A percentile compares a stretch with the other conserved stretches of the same genome.
Conservation (phyloP, 2,888 invertebrate genomes). For the Thyatira batis region DNA sequence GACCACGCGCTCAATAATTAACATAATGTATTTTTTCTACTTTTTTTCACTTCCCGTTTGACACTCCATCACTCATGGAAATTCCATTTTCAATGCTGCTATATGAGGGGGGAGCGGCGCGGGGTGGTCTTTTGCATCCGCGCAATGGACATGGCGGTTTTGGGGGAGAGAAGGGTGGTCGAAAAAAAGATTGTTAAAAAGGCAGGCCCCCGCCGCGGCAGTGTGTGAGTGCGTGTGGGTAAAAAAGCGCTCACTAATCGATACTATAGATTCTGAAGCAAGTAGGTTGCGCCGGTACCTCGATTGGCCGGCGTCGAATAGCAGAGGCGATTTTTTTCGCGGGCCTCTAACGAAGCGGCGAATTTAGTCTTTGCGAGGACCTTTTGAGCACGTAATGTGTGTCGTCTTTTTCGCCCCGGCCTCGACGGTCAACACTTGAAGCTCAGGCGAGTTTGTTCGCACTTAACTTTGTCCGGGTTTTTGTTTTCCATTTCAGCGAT, state of each 20-base stretch:
- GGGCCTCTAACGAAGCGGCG: constrained; percentile 70
- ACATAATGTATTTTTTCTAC: constrained; percentile 82
- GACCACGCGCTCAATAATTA: constrained; percentile 78
- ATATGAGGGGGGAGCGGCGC: constrained; percentile 66
- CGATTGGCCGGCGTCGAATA: constrained; percentile 64
- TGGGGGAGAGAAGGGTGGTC: constrained; percentile 69
- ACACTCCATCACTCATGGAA: constrained; percentile 83
- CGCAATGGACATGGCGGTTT: constrained; percentile 80
- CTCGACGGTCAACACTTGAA: constrained; percentile 64
- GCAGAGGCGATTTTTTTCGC: constrained; percentile 58
- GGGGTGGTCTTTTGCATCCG: constrained; percentile 80
- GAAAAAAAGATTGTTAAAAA: constrained; percentile 83
- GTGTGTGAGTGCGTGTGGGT: constrained; percentile 80
- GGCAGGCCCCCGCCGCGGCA: constrained; percentile 73
- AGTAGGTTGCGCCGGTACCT: constrained; percentile 73
- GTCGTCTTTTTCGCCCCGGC: constrained; percentile 57
- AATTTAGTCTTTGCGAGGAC: constrained; percentile 71
- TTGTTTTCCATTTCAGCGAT: constrained; percentile 13
- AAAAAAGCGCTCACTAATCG: constrained; percentile 81
- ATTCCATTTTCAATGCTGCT: constrained; percentile 82
- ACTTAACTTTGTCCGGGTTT: constrained; percentile 65
- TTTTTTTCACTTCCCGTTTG: constrained; percentile 80
- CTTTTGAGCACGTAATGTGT: constrained; percentile 50
- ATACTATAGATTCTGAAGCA: constrained; percentile 82
- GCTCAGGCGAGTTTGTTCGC: constrained; percentile 68